These are phyloP conservation scores for Xylophagus ater DNA, from an alignment of 2,888 invertebrate species.

Conservation along the genomic window DNA sequence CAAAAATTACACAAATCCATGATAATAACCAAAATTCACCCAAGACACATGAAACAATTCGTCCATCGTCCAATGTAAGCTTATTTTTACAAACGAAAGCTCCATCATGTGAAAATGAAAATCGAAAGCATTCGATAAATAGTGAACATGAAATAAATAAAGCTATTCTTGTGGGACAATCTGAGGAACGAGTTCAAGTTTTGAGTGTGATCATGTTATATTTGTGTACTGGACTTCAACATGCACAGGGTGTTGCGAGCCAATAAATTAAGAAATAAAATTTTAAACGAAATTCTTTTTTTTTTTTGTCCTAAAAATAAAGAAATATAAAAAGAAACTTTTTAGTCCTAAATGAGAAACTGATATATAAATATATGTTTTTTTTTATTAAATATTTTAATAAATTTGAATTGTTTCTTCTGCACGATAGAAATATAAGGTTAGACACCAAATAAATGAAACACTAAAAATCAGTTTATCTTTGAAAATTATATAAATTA, in stretches of 20 bases:
- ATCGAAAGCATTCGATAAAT: not conserved
- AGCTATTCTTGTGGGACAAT: slow-evolving; percentile 46
- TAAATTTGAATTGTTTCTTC: no score
- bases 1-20: slow-evolving; percentile 42
- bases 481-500: no score
- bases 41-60: slow-evolving; percentile 7
- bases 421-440: no score
- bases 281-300: slow-evolving; percentile 26
- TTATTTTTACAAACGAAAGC: slow-evolving; percentile 17
- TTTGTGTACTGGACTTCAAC: slow-evolving; percentile 85
- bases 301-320: no score
- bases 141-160: slow-evolving; percentile 18
- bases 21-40: no score
- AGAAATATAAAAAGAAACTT: no score
- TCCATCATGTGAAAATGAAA: slow-evolving; percentile 3
- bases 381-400: no score
- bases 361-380: no score
- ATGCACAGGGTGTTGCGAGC: slow-evolving; percentile 34
- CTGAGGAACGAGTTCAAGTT: slow-evolving; percentile 80
- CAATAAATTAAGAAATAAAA: slow-evolving; percentile 22
- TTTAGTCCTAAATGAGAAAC: no score
- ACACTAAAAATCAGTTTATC: no score
- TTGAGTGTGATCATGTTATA: slow-evolving; percentile 88
- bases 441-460: no score
- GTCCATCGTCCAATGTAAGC: slow-evolving; percentile 12